Percentiles rank a stretch among this genome's conserved stretches.
phyloP scores from a whole-genome alignment of 2,797 vertebrate genomes.

The Enteromius afrohamiltoni region DNA sequence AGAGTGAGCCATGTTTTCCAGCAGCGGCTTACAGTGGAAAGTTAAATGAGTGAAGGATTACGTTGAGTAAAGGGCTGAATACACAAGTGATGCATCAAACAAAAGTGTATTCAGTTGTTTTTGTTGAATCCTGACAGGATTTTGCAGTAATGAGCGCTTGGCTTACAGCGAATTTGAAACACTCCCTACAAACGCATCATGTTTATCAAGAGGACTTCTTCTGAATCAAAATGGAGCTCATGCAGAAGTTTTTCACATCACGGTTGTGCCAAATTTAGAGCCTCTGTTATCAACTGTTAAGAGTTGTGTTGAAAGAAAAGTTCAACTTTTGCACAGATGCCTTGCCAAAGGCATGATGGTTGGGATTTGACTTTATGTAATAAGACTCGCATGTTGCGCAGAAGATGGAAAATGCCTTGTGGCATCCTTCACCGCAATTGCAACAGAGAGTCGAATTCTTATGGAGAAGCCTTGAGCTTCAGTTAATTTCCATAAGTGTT shows the following conservation, averaged over 20 bases:
- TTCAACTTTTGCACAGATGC: conserved; percentile 8
- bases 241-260: not conserved
- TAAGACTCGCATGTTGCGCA: conserved; percentile 53
- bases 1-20: conserved; percentile 66
- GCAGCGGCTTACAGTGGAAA: conserved; percentile 57
- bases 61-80: conserved; percentile 46
- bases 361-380: conserved; percentile 46
- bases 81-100: conserved; percentile 17
- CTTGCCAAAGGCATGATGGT: not conserved
- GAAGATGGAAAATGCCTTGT: conserved; percentile 66
- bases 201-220: not conserved
- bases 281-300: not conserved
- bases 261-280: not conserved
- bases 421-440: conserved; percentile 64
- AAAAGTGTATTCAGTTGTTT: not conserved
- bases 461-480: conserved; percentile 24
- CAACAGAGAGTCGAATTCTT: conserved; percentile 57
- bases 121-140: not conserved
- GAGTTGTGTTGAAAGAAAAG: not conserved
- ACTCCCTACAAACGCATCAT: conserved; percentile 2
- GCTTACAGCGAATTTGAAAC: not conserved
- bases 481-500: conserved; percentile 14
- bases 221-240: conserved; percentile 1
- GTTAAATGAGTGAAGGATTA: conserved; percentile 47
- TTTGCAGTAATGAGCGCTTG: not conserved